These are phyloP conservation scores for Myiopsitta monachus DNA, from an alignment of 2,113 vertebrate species.

Conservation along the genomic window DNA sequence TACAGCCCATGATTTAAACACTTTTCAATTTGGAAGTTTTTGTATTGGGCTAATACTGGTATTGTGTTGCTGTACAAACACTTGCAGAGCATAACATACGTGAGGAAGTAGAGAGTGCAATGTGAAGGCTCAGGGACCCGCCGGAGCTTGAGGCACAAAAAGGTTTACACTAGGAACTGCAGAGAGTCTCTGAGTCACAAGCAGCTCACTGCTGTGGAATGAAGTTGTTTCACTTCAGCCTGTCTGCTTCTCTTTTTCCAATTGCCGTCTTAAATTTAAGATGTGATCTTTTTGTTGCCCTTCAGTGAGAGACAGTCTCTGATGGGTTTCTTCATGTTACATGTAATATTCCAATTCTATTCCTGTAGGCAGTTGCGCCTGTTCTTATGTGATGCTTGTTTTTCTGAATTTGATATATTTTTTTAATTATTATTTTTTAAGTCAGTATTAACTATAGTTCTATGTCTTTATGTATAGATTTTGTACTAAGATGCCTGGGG, in stretches of 20 bases:
- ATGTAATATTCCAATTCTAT: background rate
- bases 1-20: background rate
- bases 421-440: background rate
- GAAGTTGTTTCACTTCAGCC: background rate
- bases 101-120: background rate
- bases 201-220: background rate
- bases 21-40: conserved; percentile 24
- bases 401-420: background rate
- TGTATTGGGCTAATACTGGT: conserved; percentile 39
- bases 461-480: background rate
- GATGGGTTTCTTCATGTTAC: background rate
- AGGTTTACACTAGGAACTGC: background rate
- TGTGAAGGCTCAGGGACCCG: conserved; percentile 17
- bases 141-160: background rate
- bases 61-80: conserved; percentile 63
- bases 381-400: background rate
- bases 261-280: background rate
- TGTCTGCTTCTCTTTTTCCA: background rate
- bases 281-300: background rate
- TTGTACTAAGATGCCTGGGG: background rate
- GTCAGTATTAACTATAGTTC: background rate
- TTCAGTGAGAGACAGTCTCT: background rate
- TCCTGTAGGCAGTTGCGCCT: background rate
- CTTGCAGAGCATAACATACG: background rate
- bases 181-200: background rate